Base-by-base conservation (phyloP, 2,888 invertebrate genomes). In the Heliconius charithonia region DNA sequence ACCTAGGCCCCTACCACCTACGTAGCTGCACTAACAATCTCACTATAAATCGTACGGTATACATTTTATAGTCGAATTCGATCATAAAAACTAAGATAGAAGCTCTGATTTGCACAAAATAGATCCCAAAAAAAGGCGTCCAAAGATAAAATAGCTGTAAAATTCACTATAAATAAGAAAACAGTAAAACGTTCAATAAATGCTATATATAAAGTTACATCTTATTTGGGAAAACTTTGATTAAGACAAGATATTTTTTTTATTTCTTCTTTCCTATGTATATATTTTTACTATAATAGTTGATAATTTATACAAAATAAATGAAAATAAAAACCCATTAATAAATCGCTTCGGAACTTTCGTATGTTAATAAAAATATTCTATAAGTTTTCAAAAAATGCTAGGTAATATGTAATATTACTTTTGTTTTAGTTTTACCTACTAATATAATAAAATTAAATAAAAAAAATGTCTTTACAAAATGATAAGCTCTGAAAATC, bases 31-130 rank as follows among this genome's bases (percentile, higher is more conserved):
- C 63, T 63, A 7, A 6, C 27, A 63, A 32, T 67, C n/a, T 22
- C 22, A 45, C n/a, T 63, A 65, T 65, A 59, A 75, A 77, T 74
- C 29, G 74, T 73, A 74, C 29, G 41, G 45, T 41, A 74, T 51
- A 59, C 32, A 66, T 75, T 75, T 80, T 79, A 77, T 67, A 56
- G 69, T 66, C 67, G 66, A 59, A 62, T 13, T 19, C 45, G 75
- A 70, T 71, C 79, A 65, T 80, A 80, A 80, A 79, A 80, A 70
- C 74, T 77, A 75, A 77, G 70, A 80, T 79, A 77, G 65, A 78
- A 73, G 56, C 37, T 56, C 65, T 65, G 76, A 80, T 79, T 80
- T 76, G 59, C 45, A 74, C 76, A 75, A 41, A 77, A 78, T 66
- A 71, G 75, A 67, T 79, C 80, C 76, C 78, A 72, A 69, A 63